Evolutionary conservation across 2,888 invertebrate genomes (phyloP).

Genomic region (Pseudococcus viburni): DNA sequence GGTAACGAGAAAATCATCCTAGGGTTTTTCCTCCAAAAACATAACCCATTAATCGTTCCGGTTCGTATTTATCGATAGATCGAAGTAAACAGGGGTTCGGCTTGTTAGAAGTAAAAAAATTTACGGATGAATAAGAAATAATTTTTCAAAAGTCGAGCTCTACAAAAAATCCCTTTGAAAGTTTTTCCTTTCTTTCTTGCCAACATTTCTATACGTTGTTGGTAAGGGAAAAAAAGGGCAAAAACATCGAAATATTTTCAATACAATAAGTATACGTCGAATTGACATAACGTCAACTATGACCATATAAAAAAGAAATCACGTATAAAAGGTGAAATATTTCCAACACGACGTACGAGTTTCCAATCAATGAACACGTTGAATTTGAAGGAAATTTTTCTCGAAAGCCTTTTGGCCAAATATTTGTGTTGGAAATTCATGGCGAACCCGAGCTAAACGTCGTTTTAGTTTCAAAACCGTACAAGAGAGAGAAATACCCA

Average conservation of each 20-base stretch:
- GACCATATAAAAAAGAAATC: not conserved
- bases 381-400: slow-evolving; percentile 22
- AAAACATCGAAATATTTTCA: slow-evolving; percentile 1
- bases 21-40: not conserved
- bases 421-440: slow-evolving; percentile 23
- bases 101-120: not conserved
- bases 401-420: slow-evolving; percentile 18
- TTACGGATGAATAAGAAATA: slow-evolving; percentile 30
- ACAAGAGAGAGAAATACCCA: not conserved
- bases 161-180: not conserved
- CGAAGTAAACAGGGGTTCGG: not conserved
- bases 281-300: slow-evolving; percentile 26
- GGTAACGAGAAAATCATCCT: slow-evolving; percentile 28
- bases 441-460: not conserved
- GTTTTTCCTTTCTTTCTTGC: not conserved
- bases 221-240: not conserved
- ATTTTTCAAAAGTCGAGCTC: not conserved
- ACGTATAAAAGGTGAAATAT: slow-evolving; percentile 14
- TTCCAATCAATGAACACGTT: slow-evolving; percentile 34
- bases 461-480: not conserved
- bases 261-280: slow-evolving; percentile 5
- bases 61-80: not conserved
- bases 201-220: too few relatives aligned
- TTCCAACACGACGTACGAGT: not conserved
- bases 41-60: not conserved